Conservation (phyloP, 2,113 vertebrate genomes). For the Hucho hucho region DNA sequence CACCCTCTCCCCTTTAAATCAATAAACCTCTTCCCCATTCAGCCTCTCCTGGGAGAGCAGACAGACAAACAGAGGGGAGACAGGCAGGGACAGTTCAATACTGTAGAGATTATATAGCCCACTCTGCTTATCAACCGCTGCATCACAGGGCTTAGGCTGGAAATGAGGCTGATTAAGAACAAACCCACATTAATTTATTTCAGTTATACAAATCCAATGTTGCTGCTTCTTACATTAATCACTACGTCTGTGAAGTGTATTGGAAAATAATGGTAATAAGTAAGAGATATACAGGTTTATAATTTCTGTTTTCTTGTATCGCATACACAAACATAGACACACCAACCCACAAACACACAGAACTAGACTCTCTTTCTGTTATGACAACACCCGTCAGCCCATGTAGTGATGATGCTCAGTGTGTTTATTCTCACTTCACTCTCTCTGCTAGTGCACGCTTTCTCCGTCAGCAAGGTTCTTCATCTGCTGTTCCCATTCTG, state of each 20-base stretch:
- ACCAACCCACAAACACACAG: background rate
- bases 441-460: no score
- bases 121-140: background rate
- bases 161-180: background rate
- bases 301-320: background rate
- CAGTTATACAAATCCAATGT: background rate
- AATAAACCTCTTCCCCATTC: conserved; percentile 23
- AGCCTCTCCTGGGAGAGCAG: conserved; percentile 29
- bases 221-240: background rate
- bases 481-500: background rate
- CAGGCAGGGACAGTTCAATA: background rate
- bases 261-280: background rate
- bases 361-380: background rate
- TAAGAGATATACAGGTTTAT: background rate
- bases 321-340: background rate
- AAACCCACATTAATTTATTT: background rate
- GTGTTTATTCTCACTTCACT: background rate
- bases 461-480: background rate
- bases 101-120: background rate
- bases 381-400: background rate
- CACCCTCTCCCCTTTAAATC: conserved; percentile 20
- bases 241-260: background rate
- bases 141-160: background rate
- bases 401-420: background rate
- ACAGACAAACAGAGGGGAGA: background rate